A percentile compares a stretch with the other conserved stretches of the same genome.
Conservation (phyloP, 2,113 vertebrate genomes). For the Haemorhous mexicanus region DNA sequence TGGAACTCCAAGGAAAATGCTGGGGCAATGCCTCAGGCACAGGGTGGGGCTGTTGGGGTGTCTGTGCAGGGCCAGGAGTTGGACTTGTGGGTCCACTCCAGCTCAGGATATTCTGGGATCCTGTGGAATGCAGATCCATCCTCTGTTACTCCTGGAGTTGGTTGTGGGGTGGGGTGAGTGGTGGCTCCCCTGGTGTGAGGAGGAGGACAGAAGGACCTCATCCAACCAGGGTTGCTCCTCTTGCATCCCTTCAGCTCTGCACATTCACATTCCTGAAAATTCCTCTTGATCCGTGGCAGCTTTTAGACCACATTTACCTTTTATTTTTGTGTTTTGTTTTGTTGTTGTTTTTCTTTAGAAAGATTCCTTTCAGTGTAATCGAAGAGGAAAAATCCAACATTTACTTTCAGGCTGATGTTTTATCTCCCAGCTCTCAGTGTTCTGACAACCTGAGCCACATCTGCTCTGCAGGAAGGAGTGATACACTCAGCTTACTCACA, state of each 20-base stretch:
- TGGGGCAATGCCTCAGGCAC: background rate
- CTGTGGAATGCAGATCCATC: accelerated
- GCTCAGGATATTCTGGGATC: background rate
- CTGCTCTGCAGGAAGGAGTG: background rate
- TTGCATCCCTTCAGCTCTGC: background rate
- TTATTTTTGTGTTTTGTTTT: too few species aligned
- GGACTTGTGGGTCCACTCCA: background rate
- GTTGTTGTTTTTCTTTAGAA: background rate
- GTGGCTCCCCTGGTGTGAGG: background rate
- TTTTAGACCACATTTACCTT: background rate
- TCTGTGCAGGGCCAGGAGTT: background rate
- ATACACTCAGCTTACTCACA: background rate
- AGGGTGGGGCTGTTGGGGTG: background rate
- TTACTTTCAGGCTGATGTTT: background rate
- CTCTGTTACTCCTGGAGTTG: background rate
- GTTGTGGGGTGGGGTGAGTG: background rate
- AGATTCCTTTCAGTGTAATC: background rate
- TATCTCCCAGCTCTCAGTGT: background rate
- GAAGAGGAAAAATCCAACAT: background rate
- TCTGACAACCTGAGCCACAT: background rate
- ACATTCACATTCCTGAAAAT: background rate
- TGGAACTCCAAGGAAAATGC: background rate
- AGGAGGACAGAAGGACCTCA: background rate
- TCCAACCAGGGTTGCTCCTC: background rate
- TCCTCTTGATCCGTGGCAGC: background rate